Evolutionary conservation across 1,140 invertebrate species (phyloP), one percentile per base, ranked within the genome.

Genomic region (Hydropsyche tenuis): DNA sequence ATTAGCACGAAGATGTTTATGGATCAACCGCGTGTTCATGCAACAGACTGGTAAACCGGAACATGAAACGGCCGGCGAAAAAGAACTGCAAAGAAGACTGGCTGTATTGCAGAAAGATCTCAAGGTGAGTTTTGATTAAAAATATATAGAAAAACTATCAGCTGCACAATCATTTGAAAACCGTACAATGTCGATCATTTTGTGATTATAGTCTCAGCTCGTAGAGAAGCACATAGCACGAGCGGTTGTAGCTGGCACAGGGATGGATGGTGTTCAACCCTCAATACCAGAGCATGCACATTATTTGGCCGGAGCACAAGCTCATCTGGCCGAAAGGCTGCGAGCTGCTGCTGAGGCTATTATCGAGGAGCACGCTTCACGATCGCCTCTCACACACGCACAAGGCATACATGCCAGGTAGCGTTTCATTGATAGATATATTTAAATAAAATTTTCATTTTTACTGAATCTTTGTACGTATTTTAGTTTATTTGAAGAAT

Each of bases 1-100:
- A 80, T 85, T 91, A 60, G 91, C 91, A 1, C 88, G 90, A 78
- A 87, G 90, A 56, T 92, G 91, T 79, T 87, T 93, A 75, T 93
- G 91, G 91, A 87, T 92, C 81, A 89, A 86, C 79, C 84, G 87
- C 71, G 87, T 82, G 0, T 71, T 75, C 71, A 25, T 63, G 23
- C 69, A 70, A 70, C 76, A 60, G 76, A 20, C 25, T 74, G 37
- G 66, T 46, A 60, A 70, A 27, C 77, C 79, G 77, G 73, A 79
- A 45, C 75, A 79, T 27, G 80, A 84, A 60, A 79, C 75, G 60
- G 84, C 80, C 62, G 85, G 86, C 43, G 85, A 88, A 20, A 81
- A 84, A 23, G 92, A 93, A 81, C 85, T 91, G 25, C 85, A 88
- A 78, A 81, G 91, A n/a, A 80, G 91, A 42, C 85, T 93, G 11